Evolutionary conservation across 2,888 invertebrate species (phyloP), one percentile per base, ranked within the genome.

Genomic region (Gibbula magus): DNA sequence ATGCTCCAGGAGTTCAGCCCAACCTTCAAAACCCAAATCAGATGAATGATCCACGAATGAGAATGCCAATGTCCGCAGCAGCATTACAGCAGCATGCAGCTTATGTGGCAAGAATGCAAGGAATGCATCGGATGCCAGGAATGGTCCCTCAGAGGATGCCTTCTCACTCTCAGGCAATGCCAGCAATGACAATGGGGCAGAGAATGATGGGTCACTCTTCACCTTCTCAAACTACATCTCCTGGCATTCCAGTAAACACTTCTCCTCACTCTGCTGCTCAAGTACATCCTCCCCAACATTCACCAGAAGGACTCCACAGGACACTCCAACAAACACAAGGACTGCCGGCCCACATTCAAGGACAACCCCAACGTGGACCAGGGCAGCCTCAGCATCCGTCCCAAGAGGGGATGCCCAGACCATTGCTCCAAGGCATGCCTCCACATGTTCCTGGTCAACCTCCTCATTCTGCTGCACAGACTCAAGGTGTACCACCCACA

Each of bases 201-300:
- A 61, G 61, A 61, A 25, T 61, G 13, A 25, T 29, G 29, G 29
- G 29, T 8, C 61, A 61, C 18, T 61, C 61, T 18, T 29, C 61
- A 10, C 61, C 61, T 61, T 29, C 61, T 29, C 61, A 61, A 25
- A 29, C 61, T 61, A 61, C 61, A 25, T 29, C 61, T 29, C 61
- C 61, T 25, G 61, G 61, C 61, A 61, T 61, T 61, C 61, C 61
- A 61, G 4, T 29, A 5, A 25, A 29, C 29, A 29, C 61, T 18
- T 61, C 61, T 61, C 61, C 61, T 61, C 61, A 61, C 61, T 61
- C 61, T 25, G 61, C 61, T 61, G 61, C 61, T 29, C 61, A 20
- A 10, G 61, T 25, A 25, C 25, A 29, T 25, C 2, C 18, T 10
- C 29, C 61, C 29, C 20, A 61, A 22, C 20, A 20, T 1, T 56